Evolutionary conservation across 2,113 vertebrate species (phyloP), one percentile per base, ranked within the genome.

Genomic region (Aspidoscelis tigris): DNA sequence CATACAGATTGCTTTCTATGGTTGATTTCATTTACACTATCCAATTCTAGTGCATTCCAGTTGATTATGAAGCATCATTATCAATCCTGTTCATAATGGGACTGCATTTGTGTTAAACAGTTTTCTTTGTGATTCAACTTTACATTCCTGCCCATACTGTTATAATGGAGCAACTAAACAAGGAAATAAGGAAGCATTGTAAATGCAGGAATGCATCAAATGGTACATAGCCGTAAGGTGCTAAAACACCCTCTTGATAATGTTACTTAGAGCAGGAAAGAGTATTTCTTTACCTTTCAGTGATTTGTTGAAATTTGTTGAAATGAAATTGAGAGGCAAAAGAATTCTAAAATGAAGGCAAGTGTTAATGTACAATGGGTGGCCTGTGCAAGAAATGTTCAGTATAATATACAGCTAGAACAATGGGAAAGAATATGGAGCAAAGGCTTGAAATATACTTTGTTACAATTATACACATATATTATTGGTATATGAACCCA

Each of bases 191-290:
- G 50, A 22, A n/a, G 16, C 18, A 21, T 78, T 26, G 43, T 72
- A 4, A 26, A 84, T 69, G 68, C 24, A 71, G 41, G 22, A 33
- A 78, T 61, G 76, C 75, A 78, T 78, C 66, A 72, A 84, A 84
- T 64, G 66, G 24, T 39, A 33, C 68, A 33, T 66, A 84, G 50
- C 75, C 72, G 66, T n/a, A 71, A 68, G 18, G 70, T 20, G 39
- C 75, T 71, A 33, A 84, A 84, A 83, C 20, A 33, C 65, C 70
- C 22, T 70, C 75, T 70, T 84, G 78, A 84, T 78, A 78, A 69
- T 65, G 77, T 70, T 70, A 78, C 77, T 78, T 84, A 43, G 20
- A 58, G 74, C 5, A 26, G 53, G 71, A 81, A 72, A 66, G 68
- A 84, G 74, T 11, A 5, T 58, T 77, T 70, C 66, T 71, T 58